Conservation (phyloP, 2,113 vertebrate species). For the Coregonus clupeaformis region DNA sequence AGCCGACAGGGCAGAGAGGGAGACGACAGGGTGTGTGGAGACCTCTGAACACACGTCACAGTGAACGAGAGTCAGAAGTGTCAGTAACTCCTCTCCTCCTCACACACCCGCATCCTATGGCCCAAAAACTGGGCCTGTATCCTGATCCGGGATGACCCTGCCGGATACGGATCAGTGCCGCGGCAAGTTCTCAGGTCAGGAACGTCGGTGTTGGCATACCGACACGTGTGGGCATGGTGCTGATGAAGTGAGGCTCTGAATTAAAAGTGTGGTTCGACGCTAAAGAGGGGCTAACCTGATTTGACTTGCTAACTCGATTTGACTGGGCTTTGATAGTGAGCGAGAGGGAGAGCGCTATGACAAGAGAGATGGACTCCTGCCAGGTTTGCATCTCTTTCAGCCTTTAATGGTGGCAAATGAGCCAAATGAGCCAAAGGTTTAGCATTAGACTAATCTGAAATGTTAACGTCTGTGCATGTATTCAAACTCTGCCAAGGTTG, state of each 20-base stretch:
- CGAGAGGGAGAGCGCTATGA: constrained; percentile 10
- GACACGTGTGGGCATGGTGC: constrained; percentile 9
- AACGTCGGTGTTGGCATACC: constrained; percentile 44
- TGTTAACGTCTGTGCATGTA: constrained; percentile 41
- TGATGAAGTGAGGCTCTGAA: constrained; percentile 65
- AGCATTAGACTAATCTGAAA: constrained; percentile 53
- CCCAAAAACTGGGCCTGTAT: constrained; percentile 30
- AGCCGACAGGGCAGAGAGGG: constrained; percentile 57
- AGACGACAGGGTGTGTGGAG: constrained; percentile 34
- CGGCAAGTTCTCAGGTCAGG: not conserved
- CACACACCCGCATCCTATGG: constrained; percentile 13
- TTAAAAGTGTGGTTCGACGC: constrained; percentile 65
- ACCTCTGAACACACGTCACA: constrained; percentile 63
- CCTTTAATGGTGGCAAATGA: constrained; percentile 63
- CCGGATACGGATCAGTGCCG: constrained; percentile 66
- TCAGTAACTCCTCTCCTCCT: constrained; percentile 62
- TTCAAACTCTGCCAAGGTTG: constrained; percentile 43
- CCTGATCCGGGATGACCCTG: constrained; percentile 56
- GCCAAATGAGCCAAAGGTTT: constrained; percentile 57
- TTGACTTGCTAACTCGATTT: constrained; percentile 68
- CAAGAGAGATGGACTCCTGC: constrained; percentile 35
- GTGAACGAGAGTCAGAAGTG: constrained; percentile 61
- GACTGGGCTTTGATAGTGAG: constrained; percentile 42
- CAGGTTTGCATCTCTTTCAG: constrained; percentile 39
- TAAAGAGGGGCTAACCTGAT: constrained; percentile 67